These are phyloP conservation scores for Eudyptes chrysolophus DNA, from an alignment of 2,113 vertebrate genomes.

Conservation along the genomic window DNA sequence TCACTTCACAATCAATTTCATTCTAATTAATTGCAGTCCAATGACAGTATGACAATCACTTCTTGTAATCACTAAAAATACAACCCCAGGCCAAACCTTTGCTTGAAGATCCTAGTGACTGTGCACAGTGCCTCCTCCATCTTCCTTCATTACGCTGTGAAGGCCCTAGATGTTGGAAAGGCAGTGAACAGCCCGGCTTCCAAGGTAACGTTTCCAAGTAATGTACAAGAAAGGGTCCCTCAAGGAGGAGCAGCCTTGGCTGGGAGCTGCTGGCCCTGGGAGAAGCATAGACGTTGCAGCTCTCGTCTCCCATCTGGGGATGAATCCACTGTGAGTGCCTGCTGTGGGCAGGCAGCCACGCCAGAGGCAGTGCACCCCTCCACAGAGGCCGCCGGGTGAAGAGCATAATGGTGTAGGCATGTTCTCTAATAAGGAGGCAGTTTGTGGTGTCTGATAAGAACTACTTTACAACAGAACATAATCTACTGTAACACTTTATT, in stretches of 20 bases:
- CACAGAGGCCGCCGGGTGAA: not conserved
- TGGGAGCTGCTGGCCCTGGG: not conserved
- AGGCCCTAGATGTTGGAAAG: not conserved
- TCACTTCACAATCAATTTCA: not conserved
- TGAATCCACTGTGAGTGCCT: not conserved
- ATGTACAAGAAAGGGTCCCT: not conserved
- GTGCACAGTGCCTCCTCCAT: not conserved
- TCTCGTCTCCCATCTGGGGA: accelerated
- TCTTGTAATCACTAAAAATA: not conserved
- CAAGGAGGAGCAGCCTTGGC: not conserved
- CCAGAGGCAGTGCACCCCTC: not conserved
- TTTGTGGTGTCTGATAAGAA: conserved; percentile 15
- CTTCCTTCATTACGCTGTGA: not conserved
- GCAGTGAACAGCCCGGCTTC: not conserved
- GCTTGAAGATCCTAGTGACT: not conserved
- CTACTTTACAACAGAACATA: conserved; percentile 5
- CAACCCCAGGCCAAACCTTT: not conserved
- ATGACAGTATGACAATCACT: not conserved
- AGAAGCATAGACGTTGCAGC: not conserved
- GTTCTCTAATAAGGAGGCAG: not conserved
- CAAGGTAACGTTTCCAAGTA: not conserved
- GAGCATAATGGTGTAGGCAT: not conserved
- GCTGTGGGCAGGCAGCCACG: too few relatives aligned
- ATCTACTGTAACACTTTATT: conserved; percentile 65
- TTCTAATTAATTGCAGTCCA: not conserved